Evolutionary conservation across 2,797 vertebrate species (phyloP), one percentile per base, ranked within the genome.

Genomic region (Alectoris magna): DNA sequence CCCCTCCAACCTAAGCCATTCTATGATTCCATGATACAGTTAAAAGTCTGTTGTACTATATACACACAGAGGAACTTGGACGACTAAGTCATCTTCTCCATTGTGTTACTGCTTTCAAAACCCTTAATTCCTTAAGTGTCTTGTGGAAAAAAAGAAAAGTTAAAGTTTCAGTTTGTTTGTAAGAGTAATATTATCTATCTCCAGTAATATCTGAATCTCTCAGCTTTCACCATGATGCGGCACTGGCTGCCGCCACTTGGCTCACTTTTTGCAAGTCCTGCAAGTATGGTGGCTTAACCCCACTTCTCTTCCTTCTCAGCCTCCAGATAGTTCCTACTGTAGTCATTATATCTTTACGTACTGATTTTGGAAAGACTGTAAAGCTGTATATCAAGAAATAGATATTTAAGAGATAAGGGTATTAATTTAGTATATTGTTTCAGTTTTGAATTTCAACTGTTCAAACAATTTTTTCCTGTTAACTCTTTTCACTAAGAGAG

Each of bases 381-480:
- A 88, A 88, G 49, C 3, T n/a, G 6, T 39, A 31, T 59, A 4
- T 48, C 4, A 10, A 27, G n/a, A 22, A 53, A 68, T 34, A 84
- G 67, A 73, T 64, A 51, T 14, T 55, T 74, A 67, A 87, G 39
- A 62, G 11, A 73, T 18, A 81, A 72, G 2, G 11, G 67, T 85
- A 79, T 39, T 3, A 11, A 64, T 69, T 60, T 31, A 72, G 26
- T 51, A 55, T 62, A 88, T 43, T 19, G 27, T 70, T 82, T 91
- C 80, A 55, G 7, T 58, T 93, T 87, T 80, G 19, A 68, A 9
- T 53, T 76, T 29, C 51, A 82, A 15, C 86, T 43, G 77, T 94
- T 91, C 64, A 53, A 79, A 48, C 26, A 36, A 84, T 74, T 84
- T 91, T 94, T 91, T 84, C 39, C 66, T 87, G 44, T 68, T 51